These are phyloP conservation scores for Zaprionus capensis DNA, from an alignment of 1,140 invertebrate species.

Conservation along the genomic window DNA sequence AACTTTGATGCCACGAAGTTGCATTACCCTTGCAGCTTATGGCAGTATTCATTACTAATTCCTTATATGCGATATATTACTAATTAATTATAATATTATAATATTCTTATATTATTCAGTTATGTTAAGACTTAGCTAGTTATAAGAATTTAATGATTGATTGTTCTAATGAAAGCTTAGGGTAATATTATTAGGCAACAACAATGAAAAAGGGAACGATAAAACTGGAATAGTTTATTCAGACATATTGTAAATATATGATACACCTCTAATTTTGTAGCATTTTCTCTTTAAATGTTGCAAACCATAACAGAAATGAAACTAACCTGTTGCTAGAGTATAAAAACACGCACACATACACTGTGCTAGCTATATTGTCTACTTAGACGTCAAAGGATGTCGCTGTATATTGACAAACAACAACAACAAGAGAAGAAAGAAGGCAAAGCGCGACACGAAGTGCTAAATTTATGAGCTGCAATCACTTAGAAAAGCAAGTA, in stretches of 20 bases:
- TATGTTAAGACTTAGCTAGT: no score
- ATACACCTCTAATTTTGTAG: no score
- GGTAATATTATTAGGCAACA: no score
- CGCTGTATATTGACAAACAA: conserved; percentile 41
- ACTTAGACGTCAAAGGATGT: conserved; percentile 64
- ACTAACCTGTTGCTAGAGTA: background rate
- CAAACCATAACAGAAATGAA: background rate
- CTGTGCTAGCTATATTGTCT: conserved; percentile 51
- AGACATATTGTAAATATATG: no score
- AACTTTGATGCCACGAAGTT: background rate
- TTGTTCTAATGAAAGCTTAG: no score
- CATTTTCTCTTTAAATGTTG: background rate
- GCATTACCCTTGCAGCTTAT: background rate
- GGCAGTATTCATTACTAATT: no score
- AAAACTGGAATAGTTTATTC: no score
- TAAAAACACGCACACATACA: background rate
- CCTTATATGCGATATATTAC: no score
- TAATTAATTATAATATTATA: no score
- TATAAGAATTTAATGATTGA: no score
- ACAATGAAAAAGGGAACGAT: no score
- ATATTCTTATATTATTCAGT: no score
- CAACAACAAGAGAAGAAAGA: background rate
- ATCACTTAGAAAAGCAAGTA: conserved; percentile 15
- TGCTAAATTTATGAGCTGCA: conserved; percentile 33
- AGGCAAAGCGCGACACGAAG: background rate